Evolutionary conservation across 2,797 vertebrate species (phyloP).

Genomic region (Myotis findleyi): DNA sequence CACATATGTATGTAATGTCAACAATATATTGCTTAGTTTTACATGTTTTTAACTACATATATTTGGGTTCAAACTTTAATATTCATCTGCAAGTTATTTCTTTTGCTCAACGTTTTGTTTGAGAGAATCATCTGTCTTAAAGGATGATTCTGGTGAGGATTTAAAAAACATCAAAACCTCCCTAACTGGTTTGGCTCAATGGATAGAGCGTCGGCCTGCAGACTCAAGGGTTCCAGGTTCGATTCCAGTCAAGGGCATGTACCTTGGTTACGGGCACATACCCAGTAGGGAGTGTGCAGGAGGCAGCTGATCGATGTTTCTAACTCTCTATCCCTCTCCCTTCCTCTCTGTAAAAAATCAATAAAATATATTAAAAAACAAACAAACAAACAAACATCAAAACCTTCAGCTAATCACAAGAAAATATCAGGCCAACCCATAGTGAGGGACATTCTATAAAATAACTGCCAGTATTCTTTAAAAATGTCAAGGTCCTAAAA

Average conservation of each 20-base stretch:
- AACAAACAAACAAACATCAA: not conserved
- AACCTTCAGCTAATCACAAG: not conserved
- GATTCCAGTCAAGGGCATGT: too few relatives aligned
- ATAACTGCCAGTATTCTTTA: not conserved
- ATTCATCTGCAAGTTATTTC: not conserved
- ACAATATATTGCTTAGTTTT: not conserved
- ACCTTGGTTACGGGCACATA: too few relatives aligned
- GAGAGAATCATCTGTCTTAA: not conserved
- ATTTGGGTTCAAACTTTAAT: not conserved
- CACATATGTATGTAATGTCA: not conserved
- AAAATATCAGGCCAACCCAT: not conserved
- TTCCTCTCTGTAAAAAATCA: too few relatives aligned
- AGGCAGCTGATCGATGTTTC: too few relatives aligned
- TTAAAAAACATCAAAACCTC: not conserved
- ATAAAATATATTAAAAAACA: too few relatives aligned
- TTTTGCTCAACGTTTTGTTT: not conserved
- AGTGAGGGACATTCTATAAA: not conserved
- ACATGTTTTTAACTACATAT: not conserved
- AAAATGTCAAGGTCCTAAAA: not conserved
- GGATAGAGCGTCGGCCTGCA: too few relatives aligned
- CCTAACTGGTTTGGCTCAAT: too few relatives aligned
- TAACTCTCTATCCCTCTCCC: too few relatives aligned
- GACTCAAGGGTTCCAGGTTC: too few relatives aligned
- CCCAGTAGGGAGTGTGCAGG: too few relatives aligned
- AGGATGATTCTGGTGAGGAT: not conserved